These are phyloP conservation scores for Crotalus horridus DNA, from an alignment of 2,113 vertebrate species.

Conservation along the genomic window DNA sequence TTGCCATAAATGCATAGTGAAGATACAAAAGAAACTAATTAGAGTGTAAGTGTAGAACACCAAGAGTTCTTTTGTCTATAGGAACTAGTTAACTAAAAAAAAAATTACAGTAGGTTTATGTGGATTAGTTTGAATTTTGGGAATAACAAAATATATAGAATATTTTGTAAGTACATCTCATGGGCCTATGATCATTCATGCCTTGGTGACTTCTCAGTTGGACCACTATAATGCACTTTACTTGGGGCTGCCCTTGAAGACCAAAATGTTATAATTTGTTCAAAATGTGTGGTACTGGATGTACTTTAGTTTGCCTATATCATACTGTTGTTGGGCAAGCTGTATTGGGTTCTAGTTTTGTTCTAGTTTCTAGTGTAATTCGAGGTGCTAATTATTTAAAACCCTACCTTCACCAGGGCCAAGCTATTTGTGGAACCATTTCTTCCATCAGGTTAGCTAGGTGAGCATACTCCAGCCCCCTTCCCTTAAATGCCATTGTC, in stretches of 20 bases:
- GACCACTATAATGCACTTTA: background rate
- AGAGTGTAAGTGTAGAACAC: background rate
- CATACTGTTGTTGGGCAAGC: background rate
- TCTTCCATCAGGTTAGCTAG: background rate
- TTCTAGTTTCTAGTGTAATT: background rate
- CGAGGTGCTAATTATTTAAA: background rate
- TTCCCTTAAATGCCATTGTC: background rate
- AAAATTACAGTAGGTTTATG: background rate
- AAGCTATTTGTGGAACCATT: background rate
- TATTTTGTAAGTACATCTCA: background rate
- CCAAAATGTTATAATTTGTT: background rate
- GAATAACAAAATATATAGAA: background rate
- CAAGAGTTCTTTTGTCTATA: slow-evolving; percentile 23
- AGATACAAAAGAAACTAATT: slow-evolving; percentile 47
- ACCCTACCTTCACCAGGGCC: background rate
- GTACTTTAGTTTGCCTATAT: background rate
- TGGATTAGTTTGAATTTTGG: background rate
- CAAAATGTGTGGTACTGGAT: background rate
- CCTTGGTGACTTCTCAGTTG: background rate
- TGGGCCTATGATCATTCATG: background rate
- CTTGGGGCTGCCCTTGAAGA: background rate
- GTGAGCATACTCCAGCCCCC: background rate
- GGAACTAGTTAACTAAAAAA: slow-evolving; percentile 13
- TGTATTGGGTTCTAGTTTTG: background rate
- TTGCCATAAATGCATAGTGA: slow-evolving; percentile 48